Evolutionary conservation across 2,113 vertebrate genomes (phyloP), one percentile per base, ranked within the genome.

Genomic region (Ctenodactylus gundi): DNA sequence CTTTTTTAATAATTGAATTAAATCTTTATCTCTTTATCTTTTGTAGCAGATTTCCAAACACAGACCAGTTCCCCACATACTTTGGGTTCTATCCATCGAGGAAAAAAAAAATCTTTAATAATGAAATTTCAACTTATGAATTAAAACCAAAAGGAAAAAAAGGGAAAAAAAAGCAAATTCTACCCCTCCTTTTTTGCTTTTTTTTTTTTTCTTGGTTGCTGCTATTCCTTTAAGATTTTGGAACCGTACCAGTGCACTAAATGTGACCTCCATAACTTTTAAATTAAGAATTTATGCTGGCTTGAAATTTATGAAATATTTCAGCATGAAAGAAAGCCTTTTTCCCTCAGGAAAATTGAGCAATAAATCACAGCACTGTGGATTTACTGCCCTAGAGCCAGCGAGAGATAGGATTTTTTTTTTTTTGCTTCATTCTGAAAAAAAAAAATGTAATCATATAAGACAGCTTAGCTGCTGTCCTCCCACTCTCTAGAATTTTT

Each of bases 401-500:
- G 98, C 98, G 97, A 98, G 98, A 98, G 98, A 98, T 98, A 99
- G 98, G 99, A 99, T 99, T 99, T 99, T 99, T 98, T 96, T 97
- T 97, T 93, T 98, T 95, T 97, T 98, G 98, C 99, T 96, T 99
- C 98, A 90, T 99, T 99, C 96, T 97, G 68, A 85, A 97, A 97
- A 98, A 73, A 97, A 99, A 99, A 99, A 99, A 99, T 98, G 98
- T 99, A 99, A 99, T 99, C 99, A 98, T 99, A 98, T 99, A 98
- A 99, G 99, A 98, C 98, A 99, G 99, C 99, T 99, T 99, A 99
- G 99, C 98, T 97, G 98, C 98, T 98, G 98, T 98, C 98, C 98
- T 98, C 99, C 99, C 98, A 99, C 99, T 98, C 98, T 98, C 98
- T 98, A 99, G 99, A 99, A 99, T 99, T 99, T 99, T 99, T 99